phyloP scores from a whole-genome alignment of 2,797 vertebrate genomes.

The Enteromius fasciolatus region DNA sequence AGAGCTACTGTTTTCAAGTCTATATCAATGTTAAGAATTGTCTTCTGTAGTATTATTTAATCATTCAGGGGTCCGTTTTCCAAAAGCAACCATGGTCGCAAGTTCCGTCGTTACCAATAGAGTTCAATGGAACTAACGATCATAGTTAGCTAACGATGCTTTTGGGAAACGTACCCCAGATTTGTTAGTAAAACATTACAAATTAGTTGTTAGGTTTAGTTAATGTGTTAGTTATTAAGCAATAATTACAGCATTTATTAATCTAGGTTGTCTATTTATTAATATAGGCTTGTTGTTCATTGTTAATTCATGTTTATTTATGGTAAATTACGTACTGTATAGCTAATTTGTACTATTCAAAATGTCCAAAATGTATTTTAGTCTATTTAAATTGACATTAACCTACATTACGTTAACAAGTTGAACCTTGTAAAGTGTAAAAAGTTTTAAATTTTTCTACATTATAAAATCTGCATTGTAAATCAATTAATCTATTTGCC shows the following conservation, averaged over 20 bases:
- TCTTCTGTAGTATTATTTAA: background rate
- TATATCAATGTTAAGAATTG: background rate
- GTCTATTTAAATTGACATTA: background rate
- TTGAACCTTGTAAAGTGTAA: background rate
- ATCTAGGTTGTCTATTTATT: background rate
- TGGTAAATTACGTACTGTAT: background rate
- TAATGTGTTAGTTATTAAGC: background rate
- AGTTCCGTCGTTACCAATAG: no score
- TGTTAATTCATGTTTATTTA: background rate
- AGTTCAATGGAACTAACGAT: no score
- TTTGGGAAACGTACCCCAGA: no score
- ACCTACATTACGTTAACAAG: background rate
- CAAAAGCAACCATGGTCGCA: no score
- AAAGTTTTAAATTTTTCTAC: background rate
- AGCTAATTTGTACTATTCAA: background rate
- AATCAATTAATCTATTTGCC: slow-evolving; percentile 6
- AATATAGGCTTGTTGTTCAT: background rate
- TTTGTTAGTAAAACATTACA: background rate
- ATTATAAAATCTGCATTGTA: background rate
- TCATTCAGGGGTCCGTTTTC: no score
- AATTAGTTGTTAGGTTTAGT: background rate
- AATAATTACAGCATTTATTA: background rate
- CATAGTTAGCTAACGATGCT: no score
- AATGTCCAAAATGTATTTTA: background rate
- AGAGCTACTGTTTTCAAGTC: background rate